A percentile compares a stretch with the other conserved stretches of the same genome.
Conservation (phyloP, 2,113 vertebrate genomes). For the Sakesphorus luctuosus region DNA sequence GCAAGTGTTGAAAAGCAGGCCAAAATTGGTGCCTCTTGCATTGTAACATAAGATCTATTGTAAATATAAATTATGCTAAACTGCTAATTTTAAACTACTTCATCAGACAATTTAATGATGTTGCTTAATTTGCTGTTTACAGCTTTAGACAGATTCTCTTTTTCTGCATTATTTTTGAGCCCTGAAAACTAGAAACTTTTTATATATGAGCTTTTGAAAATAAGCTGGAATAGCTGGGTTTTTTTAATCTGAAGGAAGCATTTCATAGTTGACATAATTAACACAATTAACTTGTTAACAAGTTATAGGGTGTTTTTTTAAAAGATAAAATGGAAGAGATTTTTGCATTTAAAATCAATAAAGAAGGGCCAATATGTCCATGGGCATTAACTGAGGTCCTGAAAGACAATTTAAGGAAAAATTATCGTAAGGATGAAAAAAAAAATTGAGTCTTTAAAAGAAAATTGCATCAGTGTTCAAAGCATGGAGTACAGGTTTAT, state of each 20-base stretch:
- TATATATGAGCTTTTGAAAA: not conserved
- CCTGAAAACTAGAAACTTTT: not conserved
- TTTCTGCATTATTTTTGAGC: not conserved
- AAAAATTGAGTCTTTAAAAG: not conserved
- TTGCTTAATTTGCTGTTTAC: not conserved
- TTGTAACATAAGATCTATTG: not conserved
- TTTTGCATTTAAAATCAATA: not conserved
- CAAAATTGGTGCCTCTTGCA: not conserved
- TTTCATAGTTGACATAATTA: not conserved
- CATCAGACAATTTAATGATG: not conserved
- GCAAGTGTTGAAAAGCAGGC: not conserved
- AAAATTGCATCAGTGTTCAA: not conserved
- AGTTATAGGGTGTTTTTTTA: not conserved
- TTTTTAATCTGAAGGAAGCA: not conserved
- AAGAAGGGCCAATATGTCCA: not conserved
- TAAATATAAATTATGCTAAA: not conserved
- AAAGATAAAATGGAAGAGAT: not conserved
- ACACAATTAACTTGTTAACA: not conserved
- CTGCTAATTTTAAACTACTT: not conserved
- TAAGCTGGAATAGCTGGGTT: not conserved
- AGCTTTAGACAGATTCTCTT: not conserved
- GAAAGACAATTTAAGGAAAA: not conserved
- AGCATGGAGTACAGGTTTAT: not conserved
- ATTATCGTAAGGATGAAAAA: not conserved
- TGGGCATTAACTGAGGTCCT: not conserved